Percentiles rank a stretch among this genome's conserved stretches.
Conservation (phyloP, 2,888 invertebrate genomes). For the Plebejus anna region DNA sequence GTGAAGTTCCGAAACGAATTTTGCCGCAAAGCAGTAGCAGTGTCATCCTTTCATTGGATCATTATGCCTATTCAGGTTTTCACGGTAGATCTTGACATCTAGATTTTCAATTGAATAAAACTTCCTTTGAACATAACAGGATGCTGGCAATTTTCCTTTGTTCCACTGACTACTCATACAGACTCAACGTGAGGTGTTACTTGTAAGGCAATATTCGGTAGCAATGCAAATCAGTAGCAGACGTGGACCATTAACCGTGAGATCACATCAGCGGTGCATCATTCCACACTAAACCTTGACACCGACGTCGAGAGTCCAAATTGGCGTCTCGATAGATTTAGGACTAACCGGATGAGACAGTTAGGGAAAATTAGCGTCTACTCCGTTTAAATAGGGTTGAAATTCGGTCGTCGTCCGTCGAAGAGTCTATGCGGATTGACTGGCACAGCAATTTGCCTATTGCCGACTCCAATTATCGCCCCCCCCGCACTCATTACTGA, state of each 20-base stretch:
- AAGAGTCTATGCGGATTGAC: conserved; percentile 53
- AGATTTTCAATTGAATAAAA: no score
- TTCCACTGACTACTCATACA: background rate
- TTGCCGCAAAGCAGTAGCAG: no score
- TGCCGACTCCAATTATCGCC: conserved; percentile 77
- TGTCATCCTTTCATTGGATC: background rate
- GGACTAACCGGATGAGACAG: conserved; percentile 41
- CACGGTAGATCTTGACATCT: background rate
- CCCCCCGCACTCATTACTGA: conserved; percentile 77
- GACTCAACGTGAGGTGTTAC: background rate
- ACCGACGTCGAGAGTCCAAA: conserved; percentile 55
- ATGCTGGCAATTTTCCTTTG: background rate
- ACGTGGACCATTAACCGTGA: conserved; percentile 55
- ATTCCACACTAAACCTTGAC: conserved; percentile 53
- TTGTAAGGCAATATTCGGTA: background rate
- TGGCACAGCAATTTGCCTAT: conserved; percentile 74
- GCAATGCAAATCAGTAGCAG: conserved; percentile 35
- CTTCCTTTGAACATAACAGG: no score
- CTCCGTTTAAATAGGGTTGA: conserved; percentile 44
- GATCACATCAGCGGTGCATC: conserved; percentile 51
- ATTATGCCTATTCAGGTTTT: background rate
- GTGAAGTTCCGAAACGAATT: no score
- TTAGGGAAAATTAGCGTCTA: conserved; percentile 48
- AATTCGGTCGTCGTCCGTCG: conserved; percentile 47
- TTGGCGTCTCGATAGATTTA: conserved; percentile 50